Conservation (phyloP, 2,113 vertebrate genomes). For the Nothoprocta pentlandii region DNA sequence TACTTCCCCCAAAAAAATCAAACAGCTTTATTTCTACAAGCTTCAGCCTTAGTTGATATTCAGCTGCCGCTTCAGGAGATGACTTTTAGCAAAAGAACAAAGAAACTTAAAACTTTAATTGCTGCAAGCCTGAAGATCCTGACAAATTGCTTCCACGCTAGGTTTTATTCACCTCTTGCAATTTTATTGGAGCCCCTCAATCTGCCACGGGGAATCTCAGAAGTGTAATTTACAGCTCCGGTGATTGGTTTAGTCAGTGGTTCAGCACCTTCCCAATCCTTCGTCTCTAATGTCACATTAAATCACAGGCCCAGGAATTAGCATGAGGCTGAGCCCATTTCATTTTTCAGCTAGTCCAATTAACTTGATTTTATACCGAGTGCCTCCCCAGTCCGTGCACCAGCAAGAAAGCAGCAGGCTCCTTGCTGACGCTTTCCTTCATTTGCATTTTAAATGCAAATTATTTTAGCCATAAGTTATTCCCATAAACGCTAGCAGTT, state of each 20-base stretch:
- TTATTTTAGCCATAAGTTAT: slow-evolving; percentile 62
- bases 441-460: slow-evolving; percentile 71
- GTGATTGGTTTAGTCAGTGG: slow-evolving; percentile 17
- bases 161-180: slow-evolving; percentile 9
- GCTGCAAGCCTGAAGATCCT: background rate
- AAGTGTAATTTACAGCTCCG: slow-evolving; percentile 33
- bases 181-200: slow-evolving; percentile 45
- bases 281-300: background rate
- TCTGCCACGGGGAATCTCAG: slow-evolving; percentile 7
- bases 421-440: slow-evolving; percentile 32
- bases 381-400: background rate
- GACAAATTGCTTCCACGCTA: slow-evolving; percentile 6
- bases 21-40: background rate
- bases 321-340: slow-evolving; percentile 9
- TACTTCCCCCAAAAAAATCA: too few species aligned
- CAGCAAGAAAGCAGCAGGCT: slow-evolving; percentile 46
- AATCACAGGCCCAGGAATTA: slow-evolving; percentile 57
- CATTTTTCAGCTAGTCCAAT: slow-evolving; percentile 58
- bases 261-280: slow-evolving; percentile 56
- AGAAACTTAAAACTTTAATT: background rate
- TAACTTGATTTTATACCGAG: slow-evolving; percentile 44
- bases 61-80: background rate
- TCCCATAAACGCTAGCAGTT: slow-evolving; percentile 54
- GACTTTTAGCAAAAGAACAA: background rate
- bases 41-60: background rate